Evolutionary conservation across 2,888 invertebrate genomes (phyloP).

Genomic region (Subacronicta megacephala): DNA sequence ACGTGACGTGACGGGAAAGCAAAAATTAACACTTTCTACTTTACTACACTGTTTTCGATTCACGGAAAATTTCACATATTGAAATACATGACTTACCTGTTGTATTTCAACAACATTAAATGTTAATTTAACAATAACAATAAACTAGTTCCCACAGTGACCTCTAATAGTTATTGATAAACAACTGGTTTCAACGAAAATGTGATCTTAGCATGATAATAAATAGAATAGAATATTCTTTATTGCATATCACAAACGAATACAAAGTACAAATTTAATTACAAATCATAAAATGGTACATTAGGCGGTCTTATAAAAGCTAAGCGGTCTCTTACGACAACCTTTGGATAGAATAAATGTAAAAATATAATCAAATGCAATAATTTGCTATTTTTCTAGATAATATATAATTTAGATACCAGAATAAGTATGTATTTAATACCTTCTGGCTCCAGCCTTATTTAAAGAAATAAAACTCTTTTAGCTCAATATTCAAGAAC

Average conservation of each 20-base stretch:
- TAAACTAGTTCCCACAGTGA: slow-evolving; percentile 21
- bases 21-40: slow-evolving; percentile 63
- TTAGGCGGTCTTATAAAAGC: too few relatives aligned
- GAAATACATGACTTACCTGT: slow-evolving; percentile 24
- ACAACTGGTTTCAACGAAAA: slow-evolving; percentile 37
- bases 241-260: too few relatives aligned
- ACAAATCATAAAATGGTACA: too few relatives aligned
- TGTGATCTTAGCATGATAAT: neutral
- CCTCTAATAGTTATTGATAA: slow-evolving; percentile 30
- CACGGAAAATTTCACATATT: slow-evolving; percentile 43
- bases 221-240: too few relatives aligned
- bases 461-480: neutral
- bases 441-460: too few relatives aligned
- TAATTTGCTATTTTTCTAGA: too few relatives aligned
- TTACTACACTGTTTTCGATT: slow-evolving; percentile 45
- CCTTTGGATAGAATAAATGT: too few relatives aligned
- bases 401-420: too few relatives aligned
- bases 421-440: too few relatives aligned
- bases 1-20: slow-evolving; percentile 65
- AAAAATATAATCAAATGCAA: too few relatives aligned
- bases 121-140: slow-evolving; percentile 31
- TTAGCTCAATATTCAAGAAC: neutral
- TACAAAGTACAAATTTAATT: too few relatives aligned
- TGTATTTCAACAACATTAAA: slow-evolving; percentile 31
- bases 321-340: too few relatives aligned